Evolutionary conservation across 1,140 invertebrate species (phyloP), one percentile per base, ranked within the genome.

Genomic region (Rhynchophorus ferrugineus): DNA sequence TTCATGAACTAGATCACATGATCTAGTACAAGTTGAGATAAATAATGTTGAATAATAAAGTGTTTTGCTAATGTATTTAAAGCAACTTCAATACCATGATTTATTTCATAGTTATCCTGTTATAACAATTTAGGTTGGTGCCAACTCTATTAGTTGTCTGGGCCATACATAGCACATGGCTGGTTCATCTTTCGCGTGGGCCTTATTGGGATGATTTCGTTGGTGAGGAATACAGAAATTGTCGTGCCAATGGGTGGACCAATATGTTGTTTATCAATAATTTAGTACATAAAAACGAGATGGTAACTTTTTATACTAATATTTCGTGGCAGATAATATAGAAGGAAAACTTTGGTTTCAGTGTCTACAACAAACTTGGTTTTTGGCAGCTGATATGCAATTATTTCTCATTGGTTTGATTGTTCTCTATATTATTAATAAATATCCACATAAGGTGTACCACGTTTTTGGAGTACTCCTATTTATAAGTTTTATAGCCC

Each of bases 281-380:
- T 29, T 29, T 6, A 5, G 24, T 29, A 6, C 5, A 29, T 11
- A 29, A 5, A 6, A 29, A 29, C 5, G 24, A 29, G 11, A 29
- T 29, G 24, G 24, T 29, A 29, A 29, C 5, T 11, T 29, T 29
- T 29, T 6, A 6, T 29, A 29, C 24, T 29, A 29, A 6, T 29
- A 29, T 29, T 6, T 29, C 24, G 5, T 29, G 11, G 5, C 11
- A 29, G 11, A 29, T 11, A 6, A 29, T 29, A 6, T 6, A 29
- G 11, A 5, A 6, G 24, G 5, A 29, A 6, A 6, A 6, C 11
- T 29, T 11, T 29, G 24, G 5, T 29, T 29, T 11, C 11, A 29
- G 68, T 73, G 72, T 58, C 50, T 72, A 18, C 57, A 51, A 7
- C 69, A 71, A 50, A 62, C 67, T 11, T 74, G 72, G 72, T 73